Base-by-base conservation (phyloP, 1,140 invertebrate species). In the Brachionus plicatilis region DNA sequence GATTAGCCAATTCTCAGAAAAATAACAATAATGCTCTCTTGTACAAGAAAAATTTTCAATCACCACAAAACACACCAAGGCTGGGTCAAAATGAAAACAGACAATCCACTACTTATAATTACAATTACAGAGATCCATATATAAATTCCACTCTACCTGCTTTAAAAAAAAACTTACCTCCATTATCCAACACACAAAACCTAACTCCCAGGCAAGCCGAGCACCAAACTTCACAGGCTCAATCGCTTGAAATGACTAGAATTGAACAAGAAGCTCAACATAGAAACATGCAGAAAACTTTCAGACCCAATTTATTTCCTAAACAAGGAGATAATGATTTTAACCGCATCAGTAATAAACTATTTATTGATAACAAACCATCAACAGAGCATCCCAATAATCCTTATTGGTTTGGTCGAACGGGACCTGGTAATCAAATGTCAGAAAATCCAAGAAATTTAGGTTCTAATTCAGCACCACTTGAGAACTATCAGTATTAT, bases 361-460 rank as follows among this genome's bases (percentile, higher is more conserved):
- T 82, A 24, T 82, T n/a, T 45, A 29, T 29, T 60, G 79, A 82
- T 45, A 82, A 82, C 56, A 45, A 82, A 82, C 79, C 79, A 65
- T 33, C 79, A 24, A 14, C n/a, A 9, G 53, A 65, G 14, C 8
- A 41, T 60, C 79, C 79, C 24, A 82, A 82, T 47, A 82, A 82
- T 47, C 79, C 79, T 65, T 82, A 82, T 29, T 82, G 79, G 79
- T 82, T 82, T 37, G 79, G 79, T 24, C 7, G 79, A 29, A 14
- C 79, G 17, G 79, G 79, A 43, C 79, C 79, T 27, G 27, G 41
- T 45, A 43, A 17, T 12, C n/a, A 37, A 27, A n/a, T 20, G 11
- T 20, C 20, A 14, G 47, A 50, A 29, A 50, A 47, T 24, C 70
- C 41, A 76, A 29, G 11, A 76, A 27, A 50, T 27, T 50, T 27